phyloP scores from a whole-genome alignment of 2,113 vertebrate genomes.

The Zosterops japonicus region DNA sequence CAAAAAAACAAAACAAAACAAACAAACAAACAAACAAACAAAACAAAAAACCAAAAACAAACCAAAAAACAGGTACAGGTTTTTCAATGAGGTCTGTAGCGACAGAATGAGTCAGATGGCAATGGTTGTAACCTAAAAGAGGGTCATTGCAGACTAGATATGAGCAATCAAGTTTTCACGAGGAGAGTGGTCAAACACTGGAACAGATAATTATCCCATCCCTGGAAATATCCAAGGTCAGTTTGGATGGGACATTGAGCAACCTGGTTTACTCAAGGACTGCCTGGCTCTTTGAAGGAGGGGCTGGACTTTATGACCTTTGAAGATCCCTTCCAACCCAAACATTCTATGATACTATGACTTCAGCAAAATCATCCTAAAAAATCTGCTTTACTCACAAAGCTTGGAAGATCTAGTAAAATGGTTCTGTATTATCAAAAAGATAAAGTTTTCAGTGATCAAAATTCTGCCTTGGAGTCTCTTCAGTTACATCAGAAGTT shows the following conservation, averaged over 20 bases:
- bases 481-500: background rate
- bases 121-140: background rate
- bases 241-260: background rate
- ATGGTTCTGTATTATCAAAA: background rate
- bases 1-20: too few species aligned
- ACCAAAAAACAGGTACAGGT: background rate
- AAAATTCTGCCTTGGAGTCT: background rate
- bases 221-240: background rate
- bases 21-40: too few species aligned
- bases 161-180: rapidly evolving
- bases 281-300: rapidly evolving
- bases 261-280: background rate
- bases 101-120: background rate
- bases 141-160: background rate
- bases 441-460: background rate
- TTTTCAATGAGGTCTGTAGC: background rate
- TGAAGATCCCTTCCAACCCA: background rate
- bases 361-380: background rate
- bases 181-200: background rate
- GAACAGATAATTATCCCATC: background rate
- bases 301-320: background rate
- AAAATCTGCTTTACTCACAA: background rate
- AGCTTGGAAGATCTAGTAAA: background rate
- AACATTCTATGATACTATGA: background rate
- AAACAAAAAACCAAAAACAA: too few species aligned